phyloP scores from a whole-genome alignment of 2,888 invertebrate genomes.

The Sinhomidia bicolor region DNA sequence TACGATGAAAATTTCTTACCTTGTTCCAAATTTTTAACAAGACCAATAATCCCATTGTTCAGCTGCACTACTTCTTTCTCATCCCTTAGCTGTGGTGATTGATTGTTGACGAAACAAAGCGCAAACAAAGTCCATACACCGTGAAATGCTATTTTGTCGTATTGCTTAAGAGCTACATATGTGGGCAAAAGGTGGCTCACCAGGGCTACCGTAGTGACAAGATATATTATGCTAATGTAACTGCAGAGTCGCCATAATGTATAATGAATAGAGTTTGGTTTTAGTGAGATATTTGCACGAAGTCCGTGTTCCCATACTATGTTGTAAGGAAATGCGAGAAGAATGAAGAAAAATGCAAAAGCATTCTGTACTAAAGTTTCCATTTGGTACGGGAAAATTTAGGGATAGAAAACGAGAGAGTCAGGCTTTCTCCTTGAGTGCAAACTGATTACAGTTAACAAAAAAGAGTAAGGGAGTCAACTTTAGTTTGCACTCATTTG shows the following conservation, averaged over 20 bases:
- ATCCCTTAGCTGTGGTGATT: not conserved
- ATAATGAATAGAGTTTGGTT: too few species aligned
- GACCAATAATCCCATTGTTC: not conserved
- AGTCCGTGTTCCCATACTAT: not conserved
- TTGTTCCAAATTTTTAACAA: not conserved
- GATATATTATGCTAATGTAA: not conserved
- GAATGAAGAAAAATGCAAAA: too few species aligned
- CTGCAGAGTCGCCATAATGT: not conserved
- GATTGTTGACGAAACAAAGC: not conserved
- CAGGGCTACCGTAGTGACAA: not conserved
- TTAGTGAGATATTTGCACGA: not conserved
- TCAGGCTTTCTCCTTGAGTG: too few species aligned
- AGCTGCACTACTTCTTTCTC: not conserved
- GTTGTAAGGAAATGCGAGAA: not conserved
- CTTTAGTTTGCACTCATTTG: too few species aligned
- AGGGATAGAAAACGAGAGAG: too few species aligned
- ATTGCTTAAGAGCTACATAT: not conserved
- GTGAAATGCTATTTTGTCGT: not conserved
- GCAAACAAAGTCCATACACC: not conserved
- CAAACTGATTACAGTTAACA: too few species aligned
- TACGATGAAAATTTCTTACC: too few species aligned
- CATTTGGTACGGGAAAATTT: too few species aligned
- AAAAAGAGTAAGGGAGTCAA: too few species aligned
- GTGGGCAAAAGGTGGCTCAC: not conserved
- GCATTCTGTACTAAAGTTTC: too few species aligned